phyloP scores from a whole-genome alignment of 2,888 invertebrate genomes.

The Eutolmus rufibarbis region DNA sequence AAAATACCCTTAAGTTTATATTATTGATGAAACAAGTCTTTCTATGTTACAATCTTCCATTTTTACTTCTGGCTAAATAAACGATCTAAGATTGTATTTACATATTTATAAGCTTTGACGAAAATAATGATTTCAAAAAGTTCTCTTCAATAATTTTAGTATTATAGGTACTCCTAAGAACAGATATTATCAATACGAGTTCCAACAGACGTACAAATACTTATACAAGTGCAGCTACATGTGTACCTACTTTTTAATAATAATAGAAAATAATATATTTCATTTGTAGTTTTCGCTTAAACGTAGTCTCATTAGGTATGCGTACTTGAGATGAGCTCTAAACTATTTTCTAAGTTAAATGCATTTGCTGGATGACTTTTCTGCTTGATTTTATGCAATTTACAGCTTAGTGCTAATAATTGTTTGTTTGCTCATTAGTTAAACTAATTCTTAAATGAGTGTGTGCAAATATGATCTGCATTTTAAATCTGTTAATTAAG shows the following conservation, averaged over 20 bases:
- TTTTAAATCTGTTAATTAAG: not conserved
- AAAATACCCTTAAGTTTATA: slow-evolving; percentile 25
- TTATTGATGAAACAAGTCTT: slow-evolving; percentile 34
- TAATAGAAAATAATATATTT: not conserved
- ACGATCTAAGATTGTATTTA: not conserved
- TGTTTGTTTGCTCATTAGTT: not conserved
- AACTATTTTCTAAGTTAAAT: slow-evolving; percentile 16
- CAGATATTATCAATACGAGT: not conserved
- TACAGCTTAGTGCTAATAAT: slow-evolving; percentile 37
- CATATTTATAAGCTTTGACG: slow-evolving; percentile 24
- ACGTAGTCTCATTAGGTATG: not conserved
- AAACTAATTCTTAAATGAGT: not conserved
- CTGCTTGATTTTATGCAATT: slow-evolving; percentile 37
- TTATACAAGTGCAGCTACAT: not conserved
- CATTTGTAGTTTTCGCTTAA: not conserved
- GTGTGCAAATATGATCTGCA: not conserved
- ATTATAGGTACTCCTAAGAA: not conserved
- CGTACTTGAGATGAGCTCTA: not conserved
- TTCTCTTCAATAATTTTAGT: not conserved
- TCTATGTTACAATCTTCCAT: slow-evolving; percentile 15
- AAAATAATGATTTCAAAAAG: not conserved
- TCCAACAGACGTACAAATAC: not conserved
- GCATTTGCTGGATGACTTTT: slow-evolving; percentile 37
- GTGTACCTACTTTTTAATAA: not conserved
- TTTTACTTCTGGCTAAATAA: not conserved